A percentile compares a stretch with the other conserved stretches of the same genome.
phyloP scores from a whole-genome alignment of 2,113 vertebrate genomes.

The Puffinus mauretanicus region DNA sequence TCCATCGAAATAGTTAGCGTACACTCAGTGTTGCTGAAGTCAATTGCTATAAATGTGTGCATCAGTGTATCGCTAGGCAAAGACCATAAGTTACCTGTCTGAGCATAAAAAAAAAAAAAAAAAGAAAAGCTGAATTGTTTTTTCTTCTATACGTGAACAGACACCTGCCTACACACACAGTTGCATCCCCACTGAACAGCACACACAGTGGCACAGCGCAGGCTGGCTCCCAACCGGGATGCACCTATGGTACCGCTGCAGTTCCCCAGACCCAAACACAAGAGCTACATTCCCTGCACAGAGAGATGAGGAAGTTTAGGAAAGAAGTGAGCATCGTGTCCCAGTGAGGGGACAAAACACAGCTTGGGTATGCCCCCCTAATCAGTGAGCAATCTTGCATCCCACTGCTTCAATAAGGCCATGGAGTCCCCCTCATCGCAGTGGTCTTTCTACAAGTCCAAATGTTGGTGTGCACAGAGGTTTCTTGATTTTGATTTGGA shows the following conservation, averaged over 20 bases:
- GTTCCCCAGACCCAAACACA: neutral
- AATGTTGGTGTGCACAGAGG: neutral
- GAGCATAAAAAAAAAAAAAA: neutral
- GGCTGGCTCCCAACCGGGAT: neutral
- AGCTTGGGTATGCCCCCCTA: neutral
- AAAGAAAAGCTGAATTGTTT: neutral
- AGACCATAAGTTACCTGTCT: slow-evolving; percentile 8
- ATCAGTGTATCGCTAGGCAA: neutral
- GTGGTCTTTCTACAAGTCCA: neutral
- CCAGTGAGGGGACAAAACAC: neutral
- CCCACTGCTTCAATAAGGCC: neutral
- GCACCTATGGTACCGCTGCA: accelerated
- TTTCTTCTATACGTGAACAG: neutral
- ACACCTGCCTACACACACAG: neutral
- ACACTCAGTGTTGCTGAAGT: neutral
- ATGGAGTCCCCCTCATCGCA: neutral
- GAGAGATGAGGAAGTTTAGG: neutral
- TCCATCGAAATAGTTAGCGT: neutral
- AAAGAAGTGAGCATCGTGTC: neutral
- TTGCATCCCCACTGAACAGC: neutral
- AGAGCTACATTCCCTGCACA: neutral
- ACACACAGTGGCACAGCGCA: neutral
- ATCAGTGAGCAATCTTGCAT: neutral
- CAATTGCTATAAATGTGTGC: neutral
- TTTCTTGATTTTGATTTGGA: neutral